Percentiles rank a stretch among this genome's conserved stretches.
Conservation (phyloP, 2,113 vertebrate genomes). For the Lutjanus erythropterus region DNA sequence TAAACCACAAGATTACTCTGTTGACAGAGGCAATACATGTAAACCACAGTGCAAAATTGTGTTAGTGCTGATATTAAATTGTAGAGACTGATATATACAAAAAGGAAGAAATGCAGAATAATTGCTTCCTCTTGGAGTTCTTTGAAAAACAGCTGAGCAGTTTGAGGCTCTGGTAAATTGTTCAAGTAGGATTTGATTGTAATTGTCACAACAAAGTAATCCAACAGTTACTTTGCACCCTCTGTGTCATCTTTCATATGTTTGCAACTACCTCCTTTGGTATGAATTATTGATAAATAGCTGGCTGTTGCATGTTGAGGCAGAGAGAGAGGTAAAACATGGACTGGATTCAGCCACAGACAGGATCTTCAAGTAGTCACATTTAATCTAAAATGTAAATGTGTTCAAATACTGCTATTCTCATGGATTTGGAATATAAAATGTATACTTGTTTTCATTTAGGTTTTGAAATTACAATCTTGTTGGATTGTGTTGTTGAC, state of each 20-base stretch:
- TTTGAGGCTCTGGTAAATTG: background rate
- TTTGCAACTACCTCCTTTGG: slow-evolving; percentile 71
- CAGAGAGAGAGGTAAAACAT: slow-evolving; percentile 55
- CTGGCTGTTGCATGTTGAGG: slow-evolving; percentile 81
- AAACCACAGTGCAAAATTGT: background rate
- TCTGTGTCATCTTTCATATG: slow-evolving; percentile 74
- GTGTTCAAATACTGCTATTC: background rate
- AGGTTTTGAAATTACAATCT: background rate
- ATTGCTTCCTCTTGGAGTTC: background rate
- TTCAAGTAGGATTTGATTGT: slow-evolving; percentile 24
- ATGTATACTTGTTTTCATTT: background rate
- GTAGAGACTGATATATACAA: too few species aligned
- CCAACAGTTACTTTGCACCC: slow-evolving; percentile 56
- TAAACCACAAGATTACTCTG: slow-evolving; percentile 7
- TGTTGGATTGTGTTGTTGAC: background rate
- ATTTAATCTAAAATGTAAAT: background rate
- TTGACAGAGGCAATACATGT: slow-evolving; percentile 15
- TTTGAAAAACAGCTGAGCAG: background rate
- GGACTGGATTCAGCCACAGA: slow-evolving; percentile 40
- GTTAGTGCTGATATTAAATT: too few species aligned
- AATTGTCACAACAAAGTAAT: slow-evolving; percentile 40
- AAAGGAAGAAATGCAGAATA: slow-evolving; percentile 1
- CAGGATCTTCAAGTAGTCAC: background rate
- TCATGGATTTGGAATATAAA: background rate
- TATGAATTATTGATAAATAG: slow-evolving; percentile 83